Conservation (phyloP, 2,797 vertebrate genomes). For the Masticophis lateralis region DNA sequence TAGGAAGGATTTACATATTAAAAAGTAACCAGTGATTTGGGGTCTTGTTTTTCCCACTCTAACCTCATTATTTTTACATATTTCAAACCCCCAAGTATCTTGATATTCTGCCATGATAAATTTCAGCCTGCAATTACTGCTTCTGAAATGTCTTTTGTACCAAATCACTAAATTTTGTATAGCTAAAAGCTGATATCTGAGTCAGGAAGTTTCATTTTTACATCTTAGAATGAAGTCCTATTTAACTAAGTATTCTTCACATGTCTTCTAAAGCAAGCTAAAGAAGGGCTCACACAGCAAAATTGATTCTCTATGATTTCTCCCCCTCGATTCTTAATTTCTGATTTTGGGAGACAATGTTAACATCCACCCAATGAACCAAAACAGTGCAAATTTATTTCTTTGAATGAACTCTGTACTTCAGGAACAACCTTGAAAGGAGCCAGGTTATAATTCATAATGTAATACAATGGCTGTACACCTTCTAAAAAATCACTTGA, state of each 20-base stretch:
- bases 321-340: background rate
- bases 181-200: background rate
- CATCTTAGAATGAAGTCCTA: background rate
- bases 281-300: background rate
- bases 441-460: background rate
- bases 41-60: background rate
- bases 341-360: too few species aligned
- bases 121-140: background rate
- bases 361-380: background rate
- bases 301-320: background rate
- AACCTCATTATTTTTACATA: slow-evolving; percentile 33
- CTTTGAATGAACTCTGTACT: background rate
- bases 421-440: background rate
- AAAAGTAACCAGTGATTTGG: background rate
- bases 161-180: background rate
- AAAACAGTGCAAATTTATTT: background rate
- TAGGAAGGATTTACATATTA: background rate
- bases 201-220: background rate
- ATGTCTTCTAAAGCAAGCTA: background rate
- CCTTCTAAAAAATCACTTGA: background rate
- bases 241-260: background rate
- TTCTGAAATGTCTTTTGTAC: slow-evolving; percentile 12
- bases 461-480: background rate
- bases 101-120: slow-evolving; percentile 3
- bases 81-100: slow-evolving; percentile 24